Conservation (phyloP, 1,140 invertebrate species). For the Capitella teleta region DNA sequence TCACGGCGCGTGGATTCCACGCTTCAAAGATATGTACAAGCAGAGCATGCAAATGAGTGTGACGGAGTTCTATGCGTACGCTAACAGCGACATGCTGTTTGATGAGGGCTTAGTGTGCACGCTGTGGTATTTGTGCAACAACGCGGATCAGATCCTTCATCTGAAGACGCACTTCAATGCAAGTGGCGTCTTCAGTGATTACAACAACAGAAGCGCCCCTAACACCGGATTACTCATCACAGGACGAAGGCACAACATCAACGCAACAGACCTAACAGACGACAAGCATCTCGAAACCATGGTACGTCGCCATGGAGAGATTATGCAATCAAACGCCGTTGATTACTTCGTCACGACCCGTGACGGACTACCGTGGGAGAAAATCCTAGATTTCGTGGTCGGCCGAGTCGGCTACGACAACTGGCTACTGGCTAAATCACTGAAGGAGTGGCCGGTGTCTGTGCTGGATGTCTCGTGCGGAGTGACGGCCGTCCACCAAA, state of each 20-base stretch:
- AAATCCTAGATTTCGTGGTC: slow-evolving; percentile 3
- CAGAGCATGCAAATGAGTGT: too few relatives aligned
- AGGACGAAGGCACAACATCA: slow-evolving; percentile 3
- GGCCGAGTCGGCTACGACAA: slow-evolving; percentile 9
- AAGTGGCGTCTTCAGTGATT: too few relatives aligned
- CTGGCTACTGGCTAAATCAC: slow-evolving; percentile 4
- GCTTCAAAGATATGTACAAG: too few relatives aligned
- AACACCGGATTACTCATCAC: slow-evolving; percentile 3
- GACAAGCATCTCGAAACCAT: neutral
- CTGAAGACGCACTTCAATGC: too few relatives aligned
- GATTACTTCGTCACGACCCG: slow-evolving; percentile 6
- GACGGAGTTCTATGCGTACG: slow-evolving; percentile 7
- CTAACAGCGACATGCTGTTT: slow-evolving; percentile 8
- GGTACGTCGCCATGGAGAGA: neutral
- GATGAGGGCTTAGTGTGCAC: slow-evolving; percentile 1
- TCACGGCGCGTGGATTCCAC: neutral
- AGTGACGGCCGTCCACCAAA: slow-evolving; percentile 4
- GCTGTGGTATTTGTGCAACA: neutral
- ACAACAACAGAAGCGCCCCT: too few relatives aligned
- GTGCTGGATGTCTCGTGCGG: slow-evolving; percentile 2
- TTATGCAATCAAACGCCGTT: slow-evolving; percentile 2
- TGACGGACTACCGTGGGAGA: slow-evolving; percentile 2
- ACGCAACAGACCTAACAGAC: neutral
- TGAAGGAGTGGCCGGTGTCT: slow-evolving; percentile 1
- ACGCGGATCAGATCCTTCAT: neutral